phyloP scores from a whole-genome alignment of 2,888 invertebrate species.

The Teinopalpus imperialis region DNA sequence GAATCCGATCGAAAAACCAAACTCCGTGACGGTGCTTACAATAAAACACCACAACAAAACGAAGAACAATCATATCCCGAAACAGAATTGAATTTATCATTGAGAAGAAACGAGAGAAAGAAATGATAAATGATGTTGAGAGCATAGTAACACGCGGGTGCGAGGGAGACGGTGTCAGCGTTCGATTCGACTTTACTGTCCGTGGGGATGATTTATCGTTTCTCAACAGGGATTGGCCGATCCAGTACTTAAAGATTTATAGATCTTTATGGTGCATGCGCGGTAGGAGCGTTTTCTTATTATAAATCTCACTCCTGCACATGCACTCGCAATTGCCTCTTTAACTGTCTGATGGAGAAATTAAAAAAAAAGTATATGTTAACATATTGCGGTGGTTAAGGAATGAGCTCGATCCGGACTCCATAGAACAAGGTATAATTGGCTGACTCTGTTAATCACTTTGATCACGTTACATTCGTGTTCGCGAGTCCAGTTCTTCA shows the following conservation, averaged over 20 bases:
- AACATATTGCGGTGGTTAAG: constrained; percentile 65
- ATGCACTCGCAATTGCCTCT: constrained; percentile 70
- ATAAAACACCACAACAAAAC: constrained; percentile 79
- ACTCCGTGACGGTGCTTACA: constrained; percentile 76
- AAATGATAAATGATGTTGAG: constrained; percentile 76
- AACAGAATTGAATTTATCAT: constrained; percentile 82
- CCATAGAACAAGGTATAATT: constrained; percentile 61
- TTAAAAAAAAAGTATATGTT: constrained; percentile 71
- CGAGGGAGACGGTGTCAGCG: constrained; percentile 58
- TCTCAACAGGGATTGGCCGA: constrained; percentile 81
- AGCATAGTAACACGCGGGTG: constrained; percentile 51
- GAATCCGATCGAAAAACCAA: constrained; percentile 75
- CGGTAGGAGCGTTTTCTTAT: constrained; percentile 81
- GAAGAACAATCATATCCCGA: constrained; percentile 78
- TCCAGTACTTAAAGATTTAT: constrained; percentile 79
- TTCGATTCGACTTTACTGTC: constrained; percentile 68
- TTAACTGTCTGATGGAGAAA: constrained; percentile 66
- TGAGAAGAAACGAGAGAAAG: constrained; percentile 74
- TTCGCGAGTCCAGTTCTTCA: too few relatives aligned
- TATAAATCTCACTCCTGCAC: constrained; percentile 79
- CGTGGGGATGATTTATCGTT: constrained; percentile 78
- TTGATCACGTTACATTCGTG: constrained; percentile 37
- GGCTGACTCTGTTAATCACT: constrained; percentile 59
- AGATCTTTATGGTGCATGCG: constrained; percentile 77
- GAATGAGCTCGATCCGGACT: constrained; percentile 36